Conservation (phyloP, 2,113 vertebrate species). For the Takifugu flavidus region DNA sequence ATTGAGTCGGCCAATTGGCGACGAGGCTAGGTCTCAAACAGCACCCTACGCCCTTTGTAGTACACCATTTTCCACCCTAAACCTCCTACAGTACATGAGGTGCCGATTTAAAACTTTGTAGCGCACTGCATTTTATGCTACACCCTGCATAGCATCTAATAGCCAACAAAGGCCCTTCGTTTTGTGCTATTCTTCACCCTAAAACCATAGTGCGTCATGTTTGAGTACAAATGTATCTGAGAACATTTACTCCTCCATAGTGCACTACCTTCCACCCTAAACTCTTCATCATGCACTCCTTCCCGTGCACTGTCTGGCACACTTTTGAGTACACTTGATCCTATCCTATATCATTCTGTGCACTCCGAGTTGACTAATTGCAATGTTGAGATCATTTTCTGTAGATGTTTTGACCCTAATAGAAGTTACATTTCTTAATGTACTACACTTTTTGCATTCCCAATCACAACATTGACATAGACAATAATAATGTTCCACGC, state of each 20-base stretch:
- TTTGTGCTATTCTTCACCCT: conserved; percentile 11
- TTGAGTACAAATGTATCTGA: background rate
- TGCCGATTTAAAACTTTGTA: background rate
- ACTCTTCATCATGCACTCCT: conserved; percentile 1
- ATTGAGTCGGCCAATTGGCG: conserved; percentile 35
- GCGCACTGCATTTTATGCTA: background rate
- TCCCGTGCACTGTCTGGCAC: background rate
- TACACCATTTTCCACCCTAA: conserved; percentile 8
- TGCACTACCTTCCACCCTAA: background rate
- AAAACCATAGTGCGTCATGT: background rate
- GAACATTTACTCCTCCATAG: background rate
- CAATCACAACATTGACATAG: conserved; percentile 19
- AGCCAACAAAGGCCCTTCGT: background rate
- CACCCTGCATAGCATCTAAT: background rate
- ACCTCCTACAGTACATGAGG: background rate
- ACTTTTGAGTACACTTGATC: background rate
- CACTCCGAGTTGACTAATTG: conserved; percentile 37
- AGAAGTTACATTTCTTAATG: background rate
- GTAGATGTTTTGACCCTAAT: background rate
- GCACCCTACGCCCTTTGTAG: conserved; percentile 42
- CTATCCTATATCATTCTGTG: conserved; percentile 9
- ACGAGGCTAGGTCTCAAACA: conserved; percentile 52
- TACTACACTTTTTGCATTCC: conserved; percentile 25
- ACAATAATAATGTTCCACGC: conserved; percentile 9
- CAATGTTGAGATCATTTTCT: background rate